These are phyloP conservation scores for Dendronephthya gigantea DNA, from an alignment of 64 coral and sea anemone species.

Conservation along the genomic window DNA sequence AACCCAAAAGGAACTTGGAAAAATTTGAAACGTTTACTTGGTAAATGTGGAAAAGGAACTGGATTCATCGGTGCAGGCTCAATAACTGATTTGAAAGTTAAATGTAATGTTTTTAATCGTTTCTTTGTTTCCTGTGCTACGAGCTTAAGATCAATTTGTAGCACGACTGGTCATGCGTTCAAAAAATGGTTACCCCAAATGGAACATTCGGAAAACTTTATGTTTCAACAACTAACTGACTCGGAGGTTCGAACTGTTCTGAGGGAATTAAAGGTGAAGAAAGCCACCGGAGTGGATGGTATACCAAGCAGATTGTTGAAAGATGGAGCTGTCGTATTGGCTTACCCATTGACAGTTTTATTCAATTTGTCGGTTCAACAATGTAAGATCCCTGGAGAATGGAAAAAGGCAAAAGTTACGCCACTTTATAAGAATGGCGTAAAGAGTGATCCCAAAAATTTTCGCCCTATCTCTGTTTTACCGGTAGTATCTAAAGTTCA, in stretches of 20 bases:
- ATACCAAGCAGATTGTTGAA: constrained; percentile 20
- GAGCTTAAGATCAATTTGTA: constrained; percentile 4
- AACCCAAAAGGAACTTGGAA: constrained; percentile 22
- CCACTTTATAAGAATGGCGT: constrained; percentile 1
- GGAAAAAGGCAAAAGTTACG: constrained; percentile 15
- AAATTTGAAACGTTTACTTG: not conserved
- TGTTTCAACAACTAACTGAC: not conserved
- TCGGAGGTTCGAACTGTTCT: not conserved
- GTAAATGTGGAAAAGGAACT: constrained; percentile 4
- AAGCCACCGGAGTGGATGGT: constrained; percentile 22
- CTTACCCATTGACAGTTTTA: not conserved
- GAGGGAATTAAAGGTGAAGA: constrained; percentile 3
- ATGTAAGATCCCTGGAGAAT: constrained; percentile 19
- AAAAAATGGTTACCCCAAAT: constrained; percentile 1
- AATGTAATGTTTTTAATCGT: constrained; percentile 19
- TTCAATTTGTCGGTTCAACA: constrained; percentile 20
- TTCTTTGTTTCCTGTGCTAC: constrained; percentile 22
- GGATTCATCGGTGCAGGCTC: not conserved
- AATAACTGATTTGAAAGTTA: constrained; percentile 11
- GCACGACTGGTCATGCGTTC: constrained; percentile 6
- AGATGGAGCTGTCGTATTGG: constrained; percentile 5
- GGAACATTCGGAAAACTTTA: constrained; percentile 15
- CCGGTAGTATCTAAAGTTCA: constrained; percentile 17
- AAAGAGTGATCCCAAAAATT: constrained; percentile 8
- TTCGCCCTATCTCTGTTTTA: constrained; percentile 10